Percentiles rank a stretch among this genome's conserved stretches.
These are phyloP conservation scores for Dinomys branickii DNA, from an alignment of 2,113 vertebrate species.

Conservation along the genomic window DNA sequence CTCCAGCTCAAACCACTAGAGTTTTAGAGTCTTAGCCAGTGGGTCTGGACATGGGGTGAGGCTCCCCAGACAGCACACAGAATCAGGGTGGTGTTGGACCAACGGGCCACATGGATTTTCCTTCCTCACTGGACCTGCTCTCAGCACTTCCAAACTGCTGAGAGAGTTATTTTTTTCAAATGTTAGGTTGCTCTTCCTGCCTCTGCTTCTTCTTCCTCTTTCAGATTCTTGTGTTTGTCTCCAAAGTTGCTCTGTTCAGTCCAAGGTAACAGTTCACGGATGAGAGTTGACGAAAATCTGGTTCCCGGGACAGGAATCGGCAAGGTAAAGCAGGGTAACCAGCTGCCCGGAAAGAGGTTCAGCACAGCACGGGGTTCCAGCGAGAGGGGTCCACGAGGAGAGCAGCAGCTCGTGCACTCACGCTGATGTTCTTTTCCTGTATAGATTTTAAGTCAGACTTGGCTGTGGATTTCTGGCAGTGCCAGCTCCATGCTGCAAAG, in stretches of 20 bases:
- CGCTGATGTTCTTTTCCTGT: conserved; percentile 75
- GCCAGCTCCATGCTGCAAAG: conserved; percentile 50
- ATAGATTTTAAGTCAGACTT: conserved; percentile 64
- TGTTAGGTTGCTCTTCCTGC: not conserved
- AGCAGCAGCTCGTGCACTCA: not conserved
- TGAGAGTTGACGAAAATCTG: conserved; percentile 10
- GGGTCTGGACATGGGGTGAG: not conserved
- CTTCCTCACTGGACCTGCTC: not conserved
- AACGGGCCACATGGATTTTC: not conserved
- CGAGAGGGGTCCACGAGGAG: conserved; percentile 55
- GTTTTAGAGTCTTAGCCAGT: not conserved
- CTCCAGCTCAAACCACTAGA: too few species aligned
- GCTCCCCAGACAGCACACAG: not conserved
- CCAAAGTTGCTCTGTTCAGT: conserved; percentile 26
- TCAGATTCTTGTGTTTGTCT: conserved; percentile 14
- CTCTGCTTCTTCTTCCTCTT: not conserved
- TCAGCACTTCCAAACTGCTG: not conserved
- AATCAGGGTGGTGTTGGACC: not conserved
- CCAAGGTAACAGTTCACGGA: not conserved
- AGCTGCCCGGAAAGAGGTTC: conserved; percentile 24
- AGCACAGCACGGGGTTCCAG: not conserved
- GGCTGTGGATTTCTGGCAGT: conserved; percentile 61
- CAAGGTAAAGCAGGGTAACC: not conserved
- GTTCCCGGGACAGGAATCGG: not conserved
- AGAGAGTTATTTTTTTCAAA: not conserved